Evolutionary conservation across 2,888 invertebrate genomes (phyloP).

Genomic region (Ormyrus thymus): DNA sequence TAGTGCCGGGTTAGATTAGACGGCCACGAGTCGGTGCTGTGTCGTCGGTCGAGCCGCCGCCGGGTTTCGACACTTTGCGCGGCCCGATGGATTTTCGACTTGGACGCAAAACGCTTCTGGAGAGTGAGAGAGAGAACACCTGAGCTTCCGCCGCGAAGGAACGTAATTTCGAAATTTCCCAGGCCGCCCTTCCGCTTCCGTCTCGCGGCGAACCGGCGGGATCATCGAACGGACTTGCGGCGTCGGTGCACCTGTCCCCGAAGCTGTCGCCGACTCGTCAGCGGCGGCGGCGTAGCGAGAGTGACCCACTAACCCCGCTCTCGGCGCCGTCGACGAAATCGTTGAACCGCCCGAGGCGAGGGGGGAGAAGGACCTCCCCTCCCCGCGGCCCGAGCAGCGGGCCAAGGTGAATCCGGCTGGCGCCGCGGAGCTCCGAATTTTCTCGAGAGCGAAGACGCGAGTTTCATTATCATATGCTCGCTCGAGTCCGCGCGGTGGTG

Average conservation of each 20-base stretch:
- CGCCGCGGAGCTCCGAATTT: conserved; percentile 30
- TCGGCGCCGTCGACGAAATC: conserved; percentile 56
- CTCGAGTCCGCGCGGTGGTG: too few species aligned
- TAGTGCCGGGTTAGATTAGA: too few species aligned
- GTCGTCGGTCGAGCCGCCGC: too few species aligned
- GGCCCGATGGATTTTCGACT: too few species aligned
- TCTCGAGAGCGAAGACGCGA: conserved; percentile 24
- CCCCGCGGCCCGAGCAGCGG: conserved; percentile 9
- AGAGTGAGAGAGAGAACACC: too few species aligned
- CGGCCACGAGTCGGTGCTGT: too few species aligned
- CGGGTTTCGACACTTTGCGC: too few species aligned
- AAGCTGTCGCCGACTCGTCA: conserved; percentile 42
- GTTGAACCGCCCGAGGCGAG: conserved; percentile 52
- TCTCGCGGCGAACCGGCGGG: too few species aligned
- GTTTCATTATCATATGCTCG: too few species aligned
- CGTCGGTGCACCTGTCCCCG: conserved; percentile 26
- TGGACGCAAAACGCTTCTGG: too few species aligned
- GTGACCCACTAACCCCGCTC: conserved; percentile 73
- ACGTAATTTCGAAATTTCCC: not conserved
- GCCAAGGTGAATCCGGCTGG: conserved; percentile 52
- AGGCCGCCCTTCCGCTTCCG: too few species aligned
- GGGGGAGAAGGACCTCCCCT: not conserved
- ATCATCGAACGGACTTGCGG: too few species aligned
- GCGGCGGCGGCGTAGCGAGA: conserved; percentile 62
- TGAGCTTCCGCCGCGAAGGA: conserved; percentile 4